Conservation (phyloP, 2,888 invertebrate species). For the Trachelus stipa region DNA sequence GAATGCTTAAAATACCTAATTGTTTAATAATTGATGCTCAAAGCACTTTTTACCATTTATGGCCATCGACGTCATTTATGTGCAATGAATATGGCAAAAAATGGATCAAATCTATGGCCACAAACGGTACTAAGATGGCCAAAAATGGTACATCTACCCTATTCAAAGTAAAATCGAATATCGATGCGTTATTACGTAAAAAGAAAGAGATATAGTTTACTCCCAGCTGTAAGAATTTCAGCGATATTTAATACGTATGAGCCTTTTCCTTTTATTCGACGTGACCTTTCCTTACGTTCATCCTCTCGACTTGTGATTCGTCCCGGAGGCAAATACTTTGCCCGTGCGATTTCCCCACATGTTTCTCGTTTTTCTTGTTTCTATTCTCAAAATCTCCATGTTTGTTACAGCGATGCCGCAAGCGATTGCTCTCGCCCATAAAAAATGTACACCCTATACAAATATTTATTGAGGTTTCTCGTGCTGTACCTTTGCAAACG, state of each 20-base stretch:
- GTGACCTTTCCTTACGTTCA: background rate
- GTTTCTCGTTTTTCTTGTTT: background rate
- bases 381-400: background rate
- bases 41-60: no score
- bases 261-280: background rate
- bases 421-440: background rate
- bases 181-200: background rate
- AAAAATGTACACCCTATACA: background rate
- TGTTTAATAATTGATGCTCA: no score
- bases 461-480: background rate
- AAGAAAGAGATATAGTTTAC: background rate
- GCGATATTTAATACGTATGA: background rate
- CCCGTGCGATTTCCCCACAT: background rate
- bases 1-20: no score
- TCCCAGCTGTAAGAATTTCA: background rate
- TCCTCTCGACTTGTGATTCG: background rate
- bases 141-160: no score
- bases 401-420: background rate
- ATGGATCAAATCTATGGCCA: no score
- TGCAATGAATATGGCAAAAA: no score
- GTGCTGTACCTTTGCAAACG: background rate
- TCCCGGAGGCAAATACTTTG: background rate
- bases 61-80: no score
- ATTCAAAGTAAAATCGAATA: background rate
- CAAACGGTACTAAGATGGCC: no score